phyloP scores from a whole-genome alignment of 2,888 invertebrate species.

The Pemphredon lugubris region DNA sequence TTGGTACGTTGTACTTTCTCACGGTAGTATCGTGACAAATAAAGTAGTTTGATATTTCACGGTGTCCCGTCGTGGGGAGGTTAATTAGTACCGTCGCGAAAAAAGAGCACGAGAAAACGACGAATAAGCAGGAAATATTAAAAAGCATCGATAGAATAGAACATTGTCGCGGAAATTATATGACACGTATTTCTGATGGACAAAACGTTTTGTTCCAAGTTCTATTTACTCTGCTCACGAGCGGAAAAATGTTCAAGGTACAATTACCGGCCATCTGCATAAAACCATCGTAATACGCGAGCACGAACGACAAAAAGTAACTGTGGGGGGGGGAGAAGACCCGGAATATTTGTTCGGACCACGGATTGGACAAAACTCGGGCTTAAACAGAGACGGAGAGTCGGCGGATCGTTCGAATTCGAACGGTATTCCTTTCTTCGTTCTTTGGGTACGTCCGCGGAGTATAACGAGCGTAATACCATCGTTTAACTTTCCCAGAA shows the following conservation, averaged over 20 bases:
- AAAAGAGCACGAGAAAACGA: too few species aligned
- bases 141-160: too few species aligned
- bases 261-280: constrained; percentile 20
- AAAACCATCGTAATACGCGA: constrained; percentile 14
- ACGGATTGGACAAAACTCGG: constrained; percentile 48
- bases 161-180: constrained; percentile 12
- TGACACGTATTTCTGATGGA: constrained; percentile 23
- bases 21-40: too few species aligned
- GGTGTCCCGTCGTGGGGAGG: too few species aligned
- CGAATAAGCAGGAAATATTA: too few species aligned
- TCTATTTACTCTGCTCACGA: constrained; percentile 41
- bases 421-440: constrained; percentile 13
- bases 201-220: constrained; percentile 11
- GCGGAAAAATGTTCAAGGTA: constrained; percentile 46
- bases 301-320: constrained; percentile 15
- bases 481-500: constrained; percentile 66
- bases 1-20: too few species aligned
- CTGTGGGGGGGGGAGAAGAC: constrained; percentile 28
- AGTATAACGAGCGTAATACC: constrained; percentile 62
- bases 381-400: constrained; percentile 8
- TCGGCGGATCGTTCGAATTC: constrained; percentile 3
- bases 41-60: too few species aligned
- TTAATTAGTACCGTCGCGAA: too few species aligned
- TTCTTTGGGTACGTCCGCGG: constrained; percentile 13
- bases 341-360: constrained; percentile 49